Evolutionary conservation across 2,113 vertebrate species (phyloP).

Genomic region (Nycticorax nycticorax): DNA sequence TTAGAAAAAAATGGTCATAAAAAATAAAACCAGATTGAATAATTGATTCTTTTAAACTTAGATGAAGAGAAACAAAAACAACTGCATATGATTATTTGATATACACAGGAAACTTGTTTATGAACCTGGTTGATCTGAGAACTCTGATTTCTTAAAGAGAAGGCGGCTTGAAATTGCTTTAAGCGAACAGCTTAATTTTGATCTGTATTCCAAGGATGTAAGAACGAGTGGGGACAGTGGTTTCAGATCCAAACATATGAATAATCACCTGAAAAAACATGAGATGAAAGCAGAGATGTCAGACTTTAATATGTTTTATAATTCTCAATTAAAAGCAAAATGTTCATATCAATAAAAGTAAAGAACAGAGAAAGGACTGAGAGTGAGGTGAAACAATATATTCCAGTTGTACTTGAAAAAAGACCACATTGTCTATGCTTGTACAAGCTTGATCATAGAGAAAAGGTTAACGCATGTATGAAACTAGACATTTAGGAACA

Average conservation of each 20-base stretch:
- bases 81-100: not conserved
- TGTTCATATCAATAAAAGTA: not conserved
- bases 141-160: not conserved
- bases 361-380: not conserved
- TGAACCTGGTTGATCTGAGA: not conserved
- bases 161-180: not conserved
- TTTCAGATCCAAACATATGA: not conserved
- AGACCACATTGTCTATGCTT: not conserved
- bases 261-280: not conserved
- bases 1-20: not conserved
- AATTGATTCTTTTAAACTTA: not conserved
- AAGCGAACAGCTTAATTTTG: not conserved
- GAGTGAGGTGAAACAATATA: not conserved
- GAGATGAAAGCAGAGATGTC: not conserved
- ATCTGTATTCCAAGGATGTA: not conserved
- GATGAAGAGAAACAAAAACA: not conserved
- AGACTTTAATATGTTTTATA: not conserved
- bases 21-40: not conserved
- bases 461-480: not conserved
- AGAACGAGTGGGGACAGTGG: not conserved
- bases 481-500: not conserved
- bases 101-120: not conserved
- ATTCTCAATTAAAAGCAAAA: not conserved
- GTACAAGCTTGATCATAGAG: not conserved
- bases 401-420: not conserved